Conservation (phyloP, 1,140 invertebrate genomes). For the Drosophila mayri region DNA sequence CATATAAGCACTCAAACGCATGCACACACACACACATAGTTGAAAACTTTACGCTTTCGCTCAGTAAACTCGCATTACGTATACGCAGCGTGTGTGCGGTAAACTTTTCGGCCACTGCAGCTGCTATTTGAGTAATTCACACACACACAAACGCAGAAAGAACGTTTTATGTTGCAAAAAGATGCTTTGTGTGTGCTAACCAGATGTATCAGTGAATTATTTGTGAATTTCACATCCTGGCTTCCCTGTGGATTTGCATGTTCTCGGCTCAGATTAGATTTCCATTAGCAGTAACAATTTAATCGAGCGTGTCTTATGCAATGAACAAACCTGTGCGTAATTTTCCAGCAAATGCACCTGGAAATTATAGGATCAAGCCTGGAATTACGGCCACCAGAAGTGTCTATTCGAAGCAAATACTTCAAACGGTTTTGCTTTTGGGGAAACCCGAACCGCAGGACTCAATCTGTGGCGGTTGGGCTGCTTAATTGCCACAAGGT, state of each 20-base stretch:
- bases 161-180: constrained; percentile 12
- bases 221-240: constrained; percentile 17
- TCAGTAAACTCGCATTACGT: constrained; percentile 56
- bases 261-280: constrained; percentile 37
- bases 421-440: neutral
- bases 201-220: constrained; percentile 38
- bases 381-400: neutral
- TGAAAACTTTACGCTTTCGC: constrained; percentile 50
- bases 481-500: constrained; percentile 51
- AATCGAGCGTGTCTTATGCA: constrained; percentile 48
- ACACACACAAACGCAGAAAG: neutral
- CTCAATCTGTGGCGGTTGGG: constrained; percentile 29
- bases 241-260: constrained; percentile 34
- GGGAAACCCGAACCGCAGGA: constrained; percentile 12
- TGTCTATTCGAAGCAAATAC: neutral
- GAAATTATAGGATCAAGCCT: neutral
- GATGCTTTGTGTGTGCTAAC: constrained; percentile 17
- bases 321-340: constrained; percentile 18
- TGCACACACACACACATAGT: neutral
- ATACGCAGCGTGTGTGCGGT: constrained; percentile 57
- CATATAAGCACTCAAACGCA: constrained; percentile 10
- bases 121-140: constrained; percentile 40
- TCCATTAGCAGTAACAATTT: constrained; percentile 47
- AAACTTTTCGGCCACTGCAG: constrained; percentile 39
- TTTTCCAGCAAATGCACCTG: constrained; percentile 27